Evolutionary conservation across 2,797 vertebrate species (phyloP).

Genomic region (Silurus aristotelis): DNA sequence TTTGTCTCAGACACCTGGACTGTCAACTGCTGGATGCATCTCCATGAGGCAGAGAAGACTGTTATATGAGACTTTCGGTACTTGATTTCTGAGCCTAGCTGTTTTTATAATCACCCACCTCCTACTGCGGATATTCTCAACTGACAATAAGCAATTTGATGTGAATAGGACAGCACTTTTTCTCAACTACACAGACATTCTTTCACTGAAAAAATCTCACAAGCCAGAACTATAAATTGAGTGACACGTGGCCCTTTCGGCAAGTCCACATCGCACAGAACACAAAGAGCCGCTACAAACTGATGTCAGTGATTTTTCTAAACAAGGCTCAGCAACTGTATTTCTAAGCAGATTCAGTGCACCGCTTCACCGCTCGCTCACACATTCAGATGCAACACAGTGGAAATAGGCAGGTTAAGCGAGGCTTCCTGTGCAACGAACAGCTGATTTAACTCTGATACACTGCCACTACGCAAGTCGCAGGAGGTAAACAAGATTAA

Average conservation of each 20-base stretch:
- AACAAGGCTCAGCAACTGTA: not conserved
- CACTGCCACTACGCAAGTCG: not conserved
- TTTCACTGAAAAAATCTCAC: not conserved
- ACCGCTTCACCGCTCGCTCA: not conserved
- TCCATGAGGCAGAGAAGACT: not conserved
- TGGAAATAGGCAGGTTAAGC: constrained; percentile 14
- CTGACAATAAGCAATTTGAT: not conserved
- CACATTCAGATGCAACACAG: not conserved
- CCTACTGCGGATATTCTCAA: not conserved
- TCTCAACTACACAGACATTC: not conserved
- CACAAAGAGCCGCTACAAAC: not conserved
- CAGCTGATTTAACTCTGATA: not conserved
- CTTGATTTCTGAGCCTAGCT: not conserved
- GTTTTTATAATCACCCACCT: not conserved
- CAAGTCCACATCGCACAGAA: not conserved
- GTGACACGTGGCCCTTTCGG: not conserved
- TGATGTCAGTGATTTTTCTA: constrained; percentile 14
- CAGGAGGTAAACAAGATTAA: constrained; percentile 7
- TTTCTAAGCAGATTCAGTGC: constrained; percentile 6
- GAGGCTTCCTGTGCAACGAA: constrained; percentile 5
- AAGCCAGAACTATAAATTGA: not conserved
- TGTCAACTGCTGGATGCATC: not conserved
- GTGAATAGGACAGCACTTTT: not conserved
- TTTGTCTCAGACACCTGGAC: not conserved
- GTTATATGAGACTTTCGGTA: not conserved